phyloP scores from a whole-genome alignment of 2,888 invertebrate species.

The Trichacis sp. region DNA sequence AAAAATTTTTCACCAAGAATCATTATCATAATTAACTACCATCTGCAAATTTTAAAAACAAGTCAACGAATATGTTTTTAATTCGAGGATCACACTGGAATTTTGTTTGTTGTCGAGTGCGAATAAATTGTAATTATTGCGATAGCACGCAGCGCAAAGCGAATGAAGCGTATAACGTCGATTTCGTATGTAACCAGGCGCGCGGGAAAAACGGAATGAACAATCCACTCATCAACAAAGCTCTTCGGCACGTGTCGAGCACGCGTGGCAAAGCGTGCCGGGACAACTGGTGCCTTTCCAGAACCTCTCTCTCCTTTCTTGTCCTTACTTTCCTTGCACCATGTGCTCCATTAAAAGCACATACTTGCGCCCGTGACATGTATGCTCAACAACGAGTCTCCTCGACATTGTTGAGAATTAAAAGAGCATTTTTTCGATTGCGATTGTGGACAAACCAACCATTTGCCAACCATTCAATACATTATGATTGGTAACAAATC shows the following conservation, averaged over 20 bases:
- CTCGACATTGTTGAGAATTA: constrained; percentile 22
- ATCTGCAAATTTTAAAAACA: too few species aligned
- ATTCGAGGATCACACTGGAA: not conserved
- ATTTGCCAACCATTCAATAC: too few species aligned
- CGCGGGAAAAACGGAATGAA: constrained; percentile 62
- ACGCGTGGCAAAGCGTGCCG: constrained; percentile 64
- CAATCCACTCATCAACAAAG: constrained; percentile 63
- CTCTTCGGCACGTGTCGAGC: constrained; percentile 57
- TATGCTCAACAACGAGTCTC: constrained; percentile 22
- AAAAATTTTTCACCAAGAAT: too few species aligned
- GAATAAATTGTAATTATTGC: constrained; percentile 32
- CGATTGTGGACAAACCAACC: constrained; percentile 14
- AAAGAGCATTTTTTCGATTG: constrained; percentile 35
- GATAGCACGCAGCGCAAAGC: constrained; percentile 28
- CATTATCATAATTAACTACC: too few species aligned
- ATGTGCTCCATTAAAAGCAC: constrained; percentile 52
- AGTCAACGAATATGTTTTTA: not conserved
- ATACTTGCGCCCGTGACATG: constrained; percentile 38
- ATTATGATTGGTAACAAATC: not conserved
- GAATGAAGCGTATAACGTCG: constrained; percentile 44
- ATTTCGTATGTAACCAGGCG: constrained; percentile 34
- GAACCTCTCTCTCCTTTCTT: too few species aligned
- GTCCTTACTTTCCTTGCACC: too few species aligned
- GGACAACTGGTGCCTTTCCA: constrained; percentile 64
- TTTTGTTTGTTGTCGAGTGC: not conserved